Base-by-base conservation (phyloP, 1,140 invertebrate genomes). In the Ceratina japonica region DNA sequence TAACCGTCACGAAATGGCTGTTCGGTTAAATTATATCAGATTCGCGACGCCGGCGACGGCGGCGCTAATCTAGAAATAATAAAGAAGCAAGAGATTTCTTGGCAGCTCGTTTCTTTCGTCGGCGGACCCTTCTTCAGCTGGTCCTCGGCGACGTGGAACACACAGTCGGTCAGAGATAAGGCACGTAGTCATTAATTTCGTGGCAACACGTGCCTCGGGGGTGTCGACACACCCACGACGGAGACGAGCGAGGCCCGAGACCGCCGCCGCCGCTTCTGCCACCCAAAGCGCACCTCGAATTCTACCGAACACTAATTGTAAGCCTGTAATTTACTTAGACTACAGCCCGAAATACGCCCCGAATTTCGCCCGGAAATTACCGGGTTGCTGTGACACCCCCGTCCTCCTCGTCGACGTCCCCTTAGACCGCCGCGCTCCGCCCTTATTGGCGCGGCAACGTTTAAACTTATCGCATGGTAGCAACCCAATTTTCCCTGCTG, bases 131-230 rank as follows among this genome's bases (percentile, higher is more conserved):
- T 27, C n/a, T 56, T 27, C 49, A 20, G 0, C 37, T 44, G 16
- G 16, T 20, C 5, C n/a, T 27, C 16, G 31, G 27, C 66, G 63
- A n/a, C 18, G 64, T n/a, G 44, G 20, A 44, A 44, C 37, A 49
- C 72, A 22, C 65, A 51, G 58, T 22, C 24, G 7, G 44, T 13
- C 16, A 20, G 74, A 79, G 82, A 82, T 84, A 82, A 84, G 66
- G 37, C 71, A 72, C 62, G 75, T 75, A 83, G 68, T 59, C 72
- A 62, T 84, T 84, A 80, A 80, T 84, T 84, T 80, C 69, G 58
- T 20, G 68, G 37, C 59, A 70, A 80, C 68, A 61, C 63, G 75
- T 51, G 75, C 75, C 59, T 54, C 51, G 37, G 72, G 37, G 54
- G 52, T 54, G 49, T 75, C 65, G 70, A 63, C 75, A 59, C 69